Conservation (phyloP, 2,888 invertebrate species). For the Tenthredo notha region DNA sequence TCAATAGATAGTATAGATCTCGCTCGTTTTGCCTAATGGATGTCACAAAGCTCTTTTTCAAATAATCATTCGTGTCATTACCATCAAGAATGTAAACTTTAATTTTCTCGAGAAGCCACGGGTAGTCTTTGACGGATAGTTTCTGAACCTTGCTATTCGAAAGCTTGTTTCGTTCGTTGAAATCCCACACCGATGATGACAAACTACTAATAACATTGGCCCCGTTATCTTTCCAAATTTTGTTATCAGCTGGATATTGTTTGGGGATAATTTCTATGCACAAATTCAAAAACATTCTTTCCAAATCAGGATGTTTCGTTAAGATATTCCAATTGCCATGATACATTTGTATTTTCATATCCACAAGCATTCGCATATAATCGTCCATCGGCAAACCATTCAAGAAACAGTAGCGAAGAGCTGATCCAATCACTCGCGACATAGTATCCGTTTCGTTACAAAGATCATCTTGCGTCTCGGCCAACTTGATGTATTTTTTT, state of each 20-base stretch:
- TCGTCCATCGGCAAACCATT: conserved; percentile 61
- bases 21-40: conserved; percentile 55
- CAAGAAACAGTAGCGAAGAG: conserved; percentile 60
- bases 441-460: not conserved
- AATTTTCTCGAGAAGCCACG: conserved; percentile 62
- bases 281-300: conserved; percentile 63
- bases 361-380: conserved; percentile 57
- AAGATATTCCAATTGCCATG: conserved; percentile 61
- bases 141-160: conserved; percentile 52
- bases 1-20: conserved; percentile 58
- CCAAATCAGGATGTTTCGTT: conserved; percentile 62
- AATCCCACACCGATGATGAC: conserved; percentile 60
- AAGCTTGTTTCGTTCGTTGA: conserved; percentile 59
- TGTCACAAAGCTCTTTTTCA: not conserved
- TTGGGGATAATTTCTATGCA: conserved; percentile 58
- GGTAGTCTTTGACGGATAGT: conserved; percentile 63
- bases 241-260: conserved; percentile 51
- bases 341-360: conserved; percentile 45
- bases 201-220: conserved; percentile 52
- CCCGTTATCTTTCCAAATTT: conserved; percentile 52
- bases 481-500: conserved; percentile 64
- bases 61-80: not conserved
- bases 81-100: conserved; percentile 50
- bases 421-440: conserved; percentile 16
- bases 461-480: conserved; percentile 58